Evolutionary conservation across 2,888 invertebrate genomes (phyloP).

Genomic region (Torymus tubicola): DNA sequence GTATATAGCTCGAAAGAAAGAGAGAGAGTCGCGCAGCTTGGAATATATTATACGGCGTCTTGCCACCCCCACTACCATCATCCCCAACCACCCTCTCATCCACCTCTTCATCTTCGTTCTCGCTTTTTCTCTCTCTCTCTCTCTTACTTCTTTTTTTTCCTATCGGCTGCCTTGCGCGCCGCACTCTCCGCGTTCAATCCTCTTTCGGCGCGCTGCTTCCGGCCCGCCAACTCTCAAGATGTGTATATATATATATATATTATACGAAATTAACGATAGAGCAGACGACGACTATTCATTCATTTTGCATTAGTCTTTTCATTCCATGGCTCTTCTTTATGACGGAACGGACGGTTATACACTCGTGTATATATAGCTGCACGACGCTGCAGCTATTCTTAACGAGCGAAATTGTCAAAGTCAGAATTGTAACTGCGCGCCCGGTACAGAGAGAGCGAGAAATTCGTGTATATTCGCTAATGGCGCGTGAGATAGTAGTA

Average conservation of each 20-base stretch:
- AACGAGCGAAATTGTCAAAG: constrained; percentile 50
- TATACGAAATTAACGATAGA: constrained; percentile 54
- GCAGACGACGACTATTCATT: constrained; percentile 44
- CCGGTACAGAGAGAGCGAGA: background rate
- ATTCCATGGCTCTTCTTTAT: background rate
- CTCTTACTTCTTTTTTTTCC: constrained; percentile 38
- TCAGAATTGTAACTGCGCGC: constrained; percentile 14
- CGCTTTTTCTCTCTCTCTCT: constrained; percentile 41
- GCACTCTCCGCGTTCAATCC: constrained; percentile 44
- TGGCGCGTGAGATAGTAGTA: too few relatives aligned
- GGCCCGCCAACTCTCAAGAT: constrained; percentile 42
- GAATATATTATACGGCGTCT: constrained; percentile 42
- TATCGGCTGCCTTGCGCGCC: constrained; percentile 33
- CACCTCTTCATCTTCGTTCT: background rate
- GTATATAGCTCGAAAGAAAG: constrained; percentile 10
- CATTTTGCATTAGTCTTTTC: constrained; percentile 53
- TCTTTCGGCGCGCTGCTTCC: constrained; percentile 48
- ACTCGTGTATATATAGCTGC: background rate
- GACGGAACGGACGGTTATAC: too few relatives aligned
- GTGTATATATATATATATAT: constrained; percentile 23
- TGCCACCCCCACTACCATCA: background rate
- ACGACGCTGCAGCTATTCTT: constrained; percentile 39
- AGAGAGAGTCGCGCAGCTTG: background rate
- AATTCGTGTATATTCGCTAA: too few relatives aligned
- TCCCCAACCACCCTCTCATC: background rate